Evolutionary conservation across 2,113 vertebrate species (phyloP).

Genomic region (Lagopus muta): DNA sequence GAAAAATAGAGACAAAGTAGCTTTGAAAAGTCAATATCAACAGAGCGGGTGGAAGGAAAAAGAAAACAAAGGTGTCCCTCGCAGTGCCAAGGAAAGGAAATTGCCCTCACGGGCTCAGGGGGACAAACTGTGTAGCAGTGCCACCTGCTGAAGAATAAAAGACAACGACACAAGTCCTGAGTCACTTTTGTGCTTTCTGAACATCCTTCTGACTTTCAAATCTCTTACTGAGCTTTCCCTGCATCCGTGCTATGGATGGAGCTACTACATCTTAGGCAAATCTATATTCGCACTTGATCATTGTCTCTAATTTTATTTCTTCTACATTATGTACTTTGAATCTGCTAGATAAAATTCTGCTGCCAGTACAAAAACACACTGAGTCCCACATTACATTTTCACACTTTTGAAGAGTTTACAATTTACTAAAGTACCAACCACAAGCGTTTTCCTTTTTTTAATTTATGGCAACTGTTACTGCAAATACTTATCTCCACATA

Average conservation of each 20-base stretch:
- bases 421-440: not conserved
- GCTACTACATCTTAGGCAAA: not conserved
- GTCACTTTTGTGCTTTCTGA: not conserved
- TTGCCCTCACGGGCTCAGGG: not conserved
- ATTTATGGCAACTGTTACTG: not conserved
- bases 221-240: not conserved
- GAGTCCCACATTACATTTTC: not conserved
- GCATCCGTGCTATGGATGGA: not conserved
- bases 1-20: not conserved
- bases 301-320: not conserved
- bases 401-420: not conserved
- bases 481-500: not conserved
- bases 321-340: not conserved
- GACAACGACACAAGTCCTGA: not conserved
- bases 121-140: not conserved
- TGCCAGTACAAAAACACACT: not conserved
- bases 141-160: not conserved
- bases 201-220: not conserved
- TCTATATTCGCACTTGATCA: not conserved
- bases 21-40: not conserved
- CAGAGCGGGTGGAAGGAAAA: not conserved
- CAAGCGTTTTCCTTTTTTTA: not conserved
- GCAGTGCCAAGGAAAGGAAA: not conserved
- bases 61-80: not conserved
- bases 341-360: not conserved